Base-by-base conservation (phyloP, 2,888 invertebrate species). In the Dascillus cervinus region DNA sequence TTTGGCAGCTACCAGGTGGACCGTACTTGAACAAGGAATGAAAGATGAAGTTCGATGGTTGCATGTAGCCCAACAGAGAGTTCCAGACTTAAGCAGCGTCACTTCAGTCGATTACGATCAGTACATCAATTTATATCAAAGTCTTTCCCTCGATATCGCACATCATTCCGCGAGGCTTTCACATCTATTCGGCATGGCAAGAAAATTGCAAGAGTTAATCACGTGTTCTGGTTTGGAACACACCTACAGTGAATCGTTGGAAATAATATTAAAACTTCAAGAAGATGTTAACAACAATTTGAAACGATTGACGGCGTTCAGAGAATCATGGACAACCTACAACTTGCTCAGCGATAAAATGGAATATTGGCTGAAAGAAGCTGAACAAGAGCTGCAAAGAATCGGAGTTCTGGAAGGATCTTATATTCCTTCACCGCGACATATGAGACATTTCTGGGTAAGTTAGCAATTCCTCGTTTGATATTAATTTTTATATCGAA, bases 31-130 rank as follows among this genome's bases (percentile, higher is more conserved):
- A 54, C 82, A 84, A 53, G 82, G 84, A 1, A 79, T 89, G 70
- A 81, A 79, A 41, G 88, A 87, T 50, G 89, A 89, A 64, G 68
- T 75, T 25, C 80, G 82, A 47, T 89, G 89, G 89, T 63, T 89
- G 2, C 79, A 82, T 53, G 83, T 88, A 2, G 86, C 87, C 11
- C 81, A 84, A 53, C 86, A 88, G 62, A 71, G 88, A 46, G 79
- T 88, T 2, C 90, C 89, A 0, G 84, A 87, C 55, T 66, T 89
- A 1, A 78, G 77, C 19, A 80, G 78, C 9, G 84, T 89, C 0
- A 86, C 84, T 1, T 85, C 88, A 1, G 78, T 78, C 4, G 88
- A 90, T 55, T 87, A 83, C 49, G 83, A 88, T 55, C 84, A 86
- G 50, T 88, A 85, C 53, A 85, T 86, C 14, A 83, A 85, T 19